Evolutionary conservation across 2,888 invertebrate species (phyloP), one percentile per base, ranked within the genome.

Genomic region (Furcula furcula): DNA sequence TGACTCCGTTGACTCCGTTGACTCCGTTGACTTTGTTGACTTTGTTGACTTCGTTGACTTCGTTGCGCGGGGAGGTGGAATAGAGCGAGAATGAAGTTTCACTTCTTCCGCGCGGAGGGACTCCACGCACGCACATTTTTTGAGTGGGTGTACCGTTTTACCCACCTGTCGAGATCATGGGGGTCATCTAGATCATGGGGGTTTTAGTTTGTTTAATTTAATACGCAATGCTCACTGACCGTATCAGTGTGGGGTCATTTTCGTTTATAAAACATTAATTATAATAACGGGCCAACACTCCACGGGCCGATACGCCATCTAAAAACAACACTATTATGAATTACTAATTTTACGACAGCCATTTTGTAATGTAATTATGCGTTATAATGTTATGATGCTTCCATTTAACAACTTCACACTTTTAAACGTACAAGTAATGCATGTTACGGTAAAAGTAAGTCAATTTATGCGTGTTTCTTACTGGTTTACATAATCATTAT

Each of bases 241-340:
- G 14, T 26, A 4, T 51, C 51, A 74, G 69, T 74, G 66, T 72
- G 65, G 61, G 61, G 67, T 67, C 55, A 61, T 62, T 71, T n/a
- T 64, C 64, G 60, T 57, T 76, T 80, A 77, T 79, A 74, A 76
- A 76, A 77, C 79, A 79, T 85, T 84, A 81, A 75, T 81, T 25
- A 23, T 23, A 3, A 78, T 76, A 72, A 79, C 66, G 52, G 56
- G 51, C 60, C 63, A 64, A 71, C 76, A 68, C 50, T 56, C 50
- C 53, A 54, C 54, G 56, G 57, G 58, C 62, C 53, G 85, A 88
- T 87, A 86, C 61, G 61, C 73, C 71, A 85, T 85, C 87, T 84
- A 82, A 77, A 80, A 78, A 84, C 77, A 84, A 80, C 82, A 76
- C 58, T 68, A 65, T 76, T 80, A 82, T 82, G 82, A 83, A 86